phyloP scores from a whole-genome alignment of 2,888 invertebrate genomes.

The Leptopilina myrica region DNA sequence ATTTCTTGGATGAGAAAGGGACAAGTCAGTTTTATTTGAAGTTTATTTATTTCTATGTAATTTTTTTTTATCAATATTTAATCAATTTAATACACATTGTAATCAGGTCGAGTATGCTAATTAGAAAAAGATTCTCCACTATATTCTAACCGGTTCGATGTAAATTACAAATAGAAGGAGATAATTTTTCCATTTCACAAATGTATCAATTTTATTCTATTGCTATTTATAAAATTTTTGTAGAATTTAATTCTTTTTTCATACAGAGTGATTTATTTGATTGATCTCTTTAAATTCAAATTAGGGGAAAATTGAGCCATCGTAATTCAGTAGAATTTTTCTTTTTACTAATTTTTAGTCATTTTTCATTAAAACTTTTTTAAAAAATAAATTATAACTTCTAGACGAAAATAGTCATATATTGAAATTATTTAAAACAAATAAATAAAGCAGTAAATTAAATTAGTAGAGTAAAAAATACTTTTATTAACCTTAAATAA shows the following conservation, averaged over 20 bases:
- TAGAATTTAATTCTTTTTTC: background rate
- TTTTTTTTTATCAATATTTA: background rate
- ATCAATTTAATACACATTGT: conserved; percentile 4
- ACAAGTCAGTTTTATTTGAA: background rate
- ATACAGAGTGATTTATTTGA: background rate
- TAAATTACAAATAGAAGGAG: background rate
- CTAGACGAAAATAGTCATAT: no score
- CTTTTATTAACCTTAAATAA: no score
- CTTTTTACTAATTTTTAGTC: conserved; percentile 1
- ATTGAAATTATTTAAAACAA: no score
- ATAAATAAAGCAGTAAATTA: no score
- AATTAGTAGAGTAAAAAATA: no score
- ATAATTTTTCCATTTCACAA: background rate
- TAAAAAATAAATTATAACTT: no score
- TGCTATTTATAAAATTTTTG: background rate
- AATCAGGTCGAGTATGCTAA: conserved; percentile 13
- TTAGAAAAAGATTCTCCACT: background rate
- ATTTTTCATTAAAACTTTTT: background rate
- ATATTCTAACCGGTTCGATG: background rate
- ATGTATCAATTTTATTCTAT: background rate
- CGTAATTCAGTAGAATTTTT: background rate
- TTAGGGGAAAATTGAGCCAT: no score
- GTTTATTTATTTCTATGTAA: background rate
- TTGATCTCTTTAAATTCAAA: no score
- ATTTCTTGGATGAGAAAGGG: background rate